Conservation (phyloP, 2,113 vertebrate genomes). For the Callopanchax toddi region DNA sequence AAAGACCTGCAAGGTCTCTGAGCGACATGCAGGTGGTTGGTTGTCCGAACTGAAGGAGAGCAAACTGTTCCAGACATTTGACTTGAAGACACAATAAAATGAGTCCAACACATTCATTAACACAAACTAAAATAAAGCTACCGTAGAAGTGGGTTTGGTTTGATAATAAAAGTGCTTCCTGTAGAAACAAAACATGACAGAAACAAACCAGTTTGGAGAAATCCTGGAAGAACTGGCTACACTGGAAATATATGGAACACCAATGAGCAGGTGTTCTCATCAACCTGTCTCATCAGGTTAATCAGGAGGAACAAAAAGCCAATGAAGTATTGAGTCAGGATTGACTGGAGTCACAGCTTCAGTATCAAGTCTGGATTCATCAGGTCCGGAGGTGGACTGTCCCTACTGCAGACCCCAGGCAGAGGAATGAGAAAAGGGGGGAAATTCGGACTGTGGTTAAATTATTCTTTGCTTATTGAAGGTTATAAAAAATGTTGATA, state of each 20-base stretch:
- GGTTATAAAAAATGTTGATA: slow-evolving; percentile 1
- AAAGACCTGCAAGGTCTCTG: slow-evolving; percentile 51
- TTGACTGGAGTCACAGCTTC: slow-evolving; percentile 1
- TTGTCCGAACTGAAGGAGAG: slow-evolving; percentile 60
- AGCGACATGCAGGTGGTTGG: slow-evolving; percentile 58
- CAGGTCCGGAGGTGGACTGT: slow-evolving; percentile 19
- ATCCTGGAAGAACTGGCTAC: slow-evolving; percentile 59
- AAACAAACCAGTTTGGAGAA: slow-evolving; percentile 42
- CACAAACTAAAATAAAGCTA: slow-evolving; percentile 68
- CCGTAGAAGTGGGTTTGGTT: slow-evolving; percentile 60
- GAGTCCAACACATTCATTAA: slow-evolving; percentile 39
- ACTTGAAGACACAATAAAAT: slow-evolving; percentile 43
- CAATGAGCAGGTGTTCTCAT: background rate
- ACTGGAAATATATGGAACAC: slow-evolving; percentile 25
- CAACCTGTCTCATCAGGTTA: background rate
- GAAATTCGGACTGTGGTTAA: too few relatives aligned
- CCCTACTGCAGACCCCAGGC: too few relatives aligned
- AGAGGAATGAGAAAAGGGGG: background rate
- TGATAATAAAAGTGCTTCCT: slow-evolving; percentile 56
- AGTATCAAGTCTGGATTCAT: slow-evolving; percentile 1
- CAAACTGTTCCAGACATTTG: slow-evolving; percentile 69
- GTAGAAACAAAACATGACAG: slow-evolving; percentile 49
- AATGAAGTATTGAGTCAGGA: too few relatives aligned
- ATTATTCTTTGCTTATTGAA: slow-evolving; percentile 1
- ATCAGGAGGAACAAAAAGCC: slow-evolving; percentile 8